Evolutionary conservation across 2,797 vertebrate genomes (phyloP).

Genomic region (Rhinatrema bivittatum): DNA sequence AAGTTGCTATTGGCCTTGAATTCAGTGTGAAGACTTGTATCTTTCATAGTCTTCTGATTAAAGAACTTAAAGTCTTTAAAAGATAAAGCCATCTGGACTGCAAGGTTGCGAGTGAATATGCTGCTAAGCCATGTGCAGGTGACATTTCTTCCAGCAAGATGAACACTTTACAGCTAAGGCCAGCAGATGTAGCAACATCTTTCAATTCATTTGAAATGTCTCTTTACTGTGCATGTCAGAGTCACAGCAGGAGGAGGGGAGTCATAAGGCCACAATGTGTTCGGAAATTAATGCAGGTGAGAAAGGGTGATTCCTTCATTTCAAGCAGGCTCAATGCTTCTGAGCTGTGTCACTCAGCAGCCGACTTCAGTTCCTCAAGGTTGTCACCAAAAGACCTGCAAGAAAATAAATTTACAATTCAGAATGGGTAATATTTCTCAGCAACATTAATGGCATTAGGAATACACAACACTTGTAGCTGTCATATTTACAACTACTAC

Average conservation of each 20-base stretch:
- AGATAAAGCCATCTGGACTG: slow-evolving; percentile 19
- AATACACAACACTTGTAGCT: no score
- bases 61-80: slow-evolving; percentile 7
- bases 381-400: slow-evolving; percentile 45
- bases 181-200: slow-evolving; percentile 4
- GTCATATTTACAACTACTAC: no score
- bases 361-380: slow-evolving; percentile 48
- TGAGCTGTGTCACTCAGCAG: slow-evolving; percentile 37
- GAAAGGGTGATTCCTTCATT: neutral
- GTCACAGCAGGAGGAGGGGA: slow-evolving; percentile 14
- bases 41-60: slow-evolving; percentile 16
- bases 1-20: slow-evolving; percentile 10
- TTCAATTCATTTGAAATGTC: slow-evolving; percentile 5
- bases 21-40: slow-evolving; percentile 35
- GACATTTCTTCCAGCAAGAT: slow-evolving; percentile 14
- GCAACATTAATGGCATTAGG: neutral
- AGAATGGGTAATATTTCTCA: neutral
- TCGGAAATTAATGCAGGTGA: slow-evolving; percentile 13
- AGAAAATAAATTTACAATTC: slow-evolving; percentile 1
- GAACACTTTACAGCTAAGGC: slow-evolving; percentile 19
- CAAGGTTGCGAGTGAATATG: slow-evolving; percentile 10
- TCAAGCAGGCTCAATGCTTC: neutral
- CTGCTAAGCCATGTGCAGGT: slow-evolving; percentile 20
- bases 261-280: slow-evolving; percentile 20
- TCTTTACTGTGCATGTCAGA: slow-evolving; percentile 10